Conservation (phyloP, 2,797 vertebrate species). For the Carapus acus region DNA sequence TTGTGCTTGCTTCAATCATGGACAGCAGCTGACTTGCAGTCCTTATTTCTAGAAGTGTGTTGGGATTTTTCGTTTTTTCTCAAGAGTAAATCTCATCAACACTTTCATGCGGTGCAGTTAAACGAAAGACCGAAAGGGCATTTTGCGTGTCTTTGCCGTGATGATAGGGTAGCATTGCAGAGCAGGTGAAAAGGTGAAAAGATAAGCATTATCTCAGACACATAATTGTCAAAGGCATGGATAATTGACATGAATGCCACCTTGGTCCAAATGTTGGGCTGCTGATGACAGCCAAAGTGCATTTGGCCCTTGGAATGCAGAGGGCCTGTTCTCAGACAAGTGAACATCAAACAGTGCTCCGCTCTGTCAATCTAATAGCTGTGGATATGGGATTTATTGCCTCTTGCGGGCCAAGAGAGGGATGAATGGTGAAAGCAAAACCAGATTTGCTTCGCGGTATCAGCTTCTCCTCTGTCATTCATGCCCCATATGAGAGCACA, state of each 20-base stretch:
- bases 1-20: neutral
- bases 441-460: conserved; percentile 68
- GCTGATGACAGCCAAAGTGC: conserved; percentile 66
- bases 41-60: too few relatives aligned
- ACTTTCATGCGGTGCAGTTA: conserved; percentile 17
- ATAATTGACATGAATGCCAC: conserved; percentile 61
- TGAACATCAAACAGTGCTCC: conserved; percentile 69
- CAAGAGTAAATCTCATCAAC: conserved; percentile 20
- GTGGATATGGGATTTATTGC: conserved; percentile 68
- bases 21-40: neutral
- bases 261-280: conserved; percentile 49
- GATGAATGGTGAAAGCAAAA: conserved; percentile 66
- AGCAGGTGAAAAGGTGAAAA: conserved; percentile 68
- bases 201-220: conserved; percentile 68
- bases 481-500: conserved; percentile 34
- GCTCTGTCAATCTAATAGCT: conserved; percentile 68
- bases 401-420: conserved; percentile 56
- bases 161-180: conserved; percentile 35
- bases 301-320: conserved; percentile 67
- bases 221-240: conserved; percentile 59
- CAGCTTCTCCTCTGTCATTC: conserved; percentile 65
- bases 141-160: conserved; percentile 30
- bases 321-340: conserved; percentile 59
- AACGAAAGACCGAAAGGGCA: conserved; percentile 19
- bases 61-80: conserved; percentile 6